Evolutionary conservation across 2,113 vertebrate genomes (phyloP), one percentile per base, ranked within the genome.

Genomic region (Leucoraja erinaceus): DNA sequence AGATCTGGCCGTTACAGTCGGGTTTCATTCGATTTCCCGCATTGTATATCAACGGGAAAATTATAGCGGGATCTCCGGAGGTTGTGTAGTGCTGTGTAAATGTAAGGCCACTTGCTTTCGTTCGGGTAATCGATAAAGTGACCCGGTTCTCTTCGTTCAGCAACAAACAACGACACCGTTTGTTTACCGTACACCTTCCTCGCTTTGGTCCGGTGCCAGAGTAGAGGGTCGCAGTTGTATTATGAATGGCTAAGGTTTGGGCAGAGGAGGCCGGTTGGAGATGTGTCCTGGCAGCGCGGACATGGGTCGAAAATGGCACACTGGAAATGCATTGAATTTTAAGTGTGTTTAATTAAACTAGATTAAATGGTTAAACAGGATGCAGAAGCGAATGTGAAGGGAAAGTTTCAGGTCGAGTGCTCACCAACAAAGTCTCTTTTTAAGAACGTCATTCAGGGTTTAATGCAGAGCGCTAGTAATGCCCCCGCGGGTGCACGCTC

Each of bases 391-490:
- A 76, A 77, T 38, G 76, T 93, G 88, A 83, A 93, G 93, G 93
- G 93, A 54, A 63, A 14, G 33, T 93, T 94, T 94, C 94, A 94
- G 94, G 93, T 93, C 94, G 94, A 94, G 78, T 94, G 94, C 93
- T 38, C 93, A 93, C 93, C 93, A 78, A 93, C 93, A 94, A 94
- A 94, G 94, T 94, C 93, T 93, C 93, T 93, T 91, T 93, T 94
- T 93, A 88, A 94, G 93, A 92, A 93, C 93, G 94, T 94, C 94
- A 94, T 93, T 93, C 68, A 93, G 93, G 94, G 88, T 93, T 93
- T 93, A 94, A 94, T 84, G 83, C 93, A 94, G 92, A 61, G 78
- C 72, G 20, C 90, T 94, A 93, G 94, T 92, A 93, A 94, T 56
- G 90, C 93, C 93, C 93, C 93, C 68, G 91, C 61, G 47, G 94